phyloP scores from a whole-genome alignment of 2,888 invertebrate genomes.

The Meta bourneti region DNA sequence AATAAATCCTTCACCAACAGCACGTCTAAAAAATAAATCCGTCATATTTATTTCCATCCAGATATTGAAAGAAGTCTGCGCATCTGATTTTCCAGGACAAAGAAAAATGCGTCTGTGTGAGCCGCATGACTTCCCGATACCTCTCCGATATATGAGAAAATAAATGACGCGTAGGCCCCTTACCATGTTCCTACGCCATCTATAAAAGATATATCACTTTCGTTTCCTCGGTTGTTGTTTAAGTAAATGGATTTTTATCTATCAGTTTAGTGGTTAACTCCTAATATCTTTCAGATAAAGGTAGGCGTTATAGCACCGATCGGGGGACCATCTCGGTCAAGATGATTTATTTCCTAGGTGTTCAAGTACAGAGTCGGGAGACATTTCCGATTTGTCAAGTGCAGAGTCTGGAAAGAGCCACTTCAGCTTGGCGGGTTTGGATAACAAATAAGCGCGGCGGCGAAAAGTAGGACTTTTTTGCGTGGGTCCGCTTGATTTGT shows the following conservation, averaged over 20 bases:
- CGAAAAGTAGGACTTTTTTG: neutral
- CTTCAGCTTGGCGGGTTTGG: neutral
- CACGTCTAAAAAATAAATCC: neutral
- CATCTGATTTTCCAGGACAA: neutral
- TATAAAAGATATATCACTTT: conserved; percentile 16
- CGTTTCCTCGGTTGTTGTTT: neutral
- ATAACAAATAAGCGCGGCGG: neutral
- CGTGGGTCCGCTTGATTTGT: neutral
- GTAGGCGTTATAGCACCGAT: neutral
- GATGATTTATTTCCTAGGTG: neutral
- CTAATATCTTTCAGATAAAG: neutral
- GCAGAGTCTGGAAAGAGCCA: neutral
- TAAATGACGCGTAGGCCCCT: neutral
- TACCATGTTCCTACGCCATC: neutral
- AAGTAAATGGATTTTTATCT: conserved; percentile 21
- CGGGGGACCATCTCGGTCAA: neutral
- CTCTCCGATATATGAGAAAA: neutral
- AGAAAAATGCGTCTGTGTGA: neutral
- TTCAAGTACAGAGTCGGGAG: neutral
- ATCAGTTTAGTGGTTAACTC: conserved; percentile 15
- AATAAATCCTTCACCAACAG: neutral
- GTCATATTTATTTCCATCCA: neutral
- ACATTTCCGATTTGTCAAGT: conserved; percentile 14
- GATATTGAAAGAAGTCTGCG: neutral
- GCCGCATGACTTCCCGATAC: neutral